A percentile compares a stretch with the other conserved stretches of the same genome.
Evolutionary conservation across 2,797 vertebrate genomes (phyloP).

Genomic region (Leontocebus nigricollis): DNA sequence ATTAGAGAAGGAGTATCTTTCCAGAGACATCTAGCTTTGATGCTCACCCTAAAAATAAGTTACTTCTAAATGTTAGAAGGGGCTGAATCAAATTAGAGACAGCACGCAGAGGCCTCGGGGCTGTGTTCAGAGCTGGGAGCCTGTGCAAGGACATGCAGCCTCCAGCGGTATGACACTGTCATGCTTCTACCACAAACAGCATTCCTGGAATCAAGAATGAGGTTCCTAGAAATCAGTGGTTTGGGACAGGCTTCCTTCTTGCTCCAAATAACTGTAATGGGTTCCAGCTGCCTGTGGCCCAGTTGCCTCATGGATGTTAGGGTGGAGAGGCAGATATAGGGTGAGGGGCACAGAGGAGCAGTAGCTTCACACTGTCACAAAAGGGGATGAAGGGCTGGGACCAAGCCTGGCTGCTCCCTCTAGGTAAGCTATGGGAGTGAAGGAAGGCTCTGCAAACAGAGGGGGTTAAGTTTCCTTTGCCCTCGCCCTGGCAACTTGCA

Average conservation of each 20-base stretch:
- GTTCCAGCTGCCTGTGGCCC: slow-evolving; percentile 62
- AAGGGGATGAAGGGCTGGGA: background rate
- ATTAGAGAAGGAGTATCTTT: slow-evolving; percentile 4
- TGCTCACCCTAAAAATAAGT: background rate
- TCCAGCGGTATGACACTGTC: accelerated
- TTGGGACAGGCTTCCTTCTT: slow-evolving; percentile 53
- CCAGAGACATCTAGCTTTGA: background rate
- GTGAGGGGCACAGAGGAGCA: background rate
- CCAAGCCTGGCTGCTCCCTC: too few species aligned
- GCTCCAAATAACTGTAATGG: slow-evolving; percentile 56
- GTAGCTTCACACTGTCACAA: background rate
- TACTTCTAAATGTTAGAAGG: slow-evolving; percentile 7
- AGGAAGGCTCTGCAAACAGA: background rate
- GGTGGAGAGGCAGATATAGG: background rate
- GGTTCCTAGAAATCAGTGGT: slow-evolving; percentile 78
- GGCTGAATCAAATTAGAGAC: background rate
- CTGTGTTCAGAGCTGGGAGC: slow-evolving; percentile 21
- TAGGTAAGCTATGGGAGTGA: background rate
- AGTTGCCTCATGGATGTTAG: slow-evolving; percentile 11
- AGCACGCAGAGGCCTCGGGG: background rate
- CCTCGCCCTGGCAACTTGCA: background rate
- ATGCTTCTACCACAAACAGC: slow-evolving; percentile 51
- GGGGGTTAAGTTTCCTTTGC: accelerated
- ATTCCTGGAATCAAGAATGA: slow-evolving; percentile 75
- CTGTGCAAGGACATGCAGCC: background rate